These are phyloP conservation scores for Vollenhovia emeryi DNA, from an alignment of 1,140 invertebrate genomes.

Conservation along the genomic window DNA sequence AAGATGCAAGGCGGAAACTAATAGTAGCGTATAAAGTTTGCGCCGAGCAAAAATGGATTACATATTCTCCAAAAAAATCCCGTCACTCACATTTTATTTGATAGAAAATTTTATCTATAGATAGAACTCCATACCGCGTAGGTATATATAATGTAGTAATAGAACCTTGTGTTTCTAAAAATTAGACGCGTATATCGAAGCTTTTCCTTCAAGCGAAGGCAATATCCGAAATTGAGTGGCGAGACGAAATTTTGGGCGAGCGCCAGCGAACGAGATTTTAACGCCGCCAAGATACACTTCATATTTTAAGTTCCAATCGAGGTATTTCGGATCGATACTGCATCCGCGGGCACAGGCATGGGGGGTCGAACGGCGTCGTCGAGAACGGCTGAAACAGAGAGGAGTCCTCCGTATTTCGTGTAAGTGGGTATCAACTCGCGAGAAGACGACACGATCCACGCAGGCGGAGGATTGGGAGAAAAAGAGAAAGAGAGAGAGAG, in stretches of 20 bases:
- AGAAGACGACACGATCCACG: background rate
- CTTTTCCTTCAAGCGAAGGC: background rate
- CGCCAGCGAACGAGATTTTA: conserved; percentile 54
- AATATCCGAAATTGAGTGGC: conserved; percentile 31
- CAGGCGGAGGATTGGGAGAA: too few species aligned
- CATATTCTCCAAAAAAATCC: background rate
- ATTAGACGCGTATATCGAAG: background rate
- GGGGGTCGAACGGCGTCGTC: background rate
- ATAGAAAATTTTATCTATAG: background rate
- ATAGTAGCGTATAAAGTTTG: background rate
- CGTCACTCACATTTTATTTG: background rate
- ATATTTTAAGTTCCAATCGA: conserved; percentile 52
- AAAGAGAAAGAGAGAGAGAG: background rate
- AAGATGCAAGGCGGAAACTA: background rate
- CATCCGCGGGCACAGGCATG: conserved; percentile 13
- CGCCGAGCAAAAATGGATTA: background rate
- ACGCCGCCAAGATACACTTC: conserved; percentile 42
- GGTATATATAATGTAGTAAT: background rate
- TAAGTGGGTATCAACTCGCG: conserved; percentile 56
- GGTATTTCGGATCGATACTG: conserved; percentile 33
- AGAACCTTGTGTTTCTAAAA: conserved; percentile 13
- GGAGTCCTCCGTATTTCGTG: conserved; percentile 52
- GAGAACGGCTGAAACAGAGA: conserved; percentile 22
- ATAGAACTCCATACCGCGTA: background rate
- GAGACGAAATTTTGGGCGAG: conserved; percentile 37